A percentile compares a stretch with the other conserved stretches of the same genome.
Conservation (phyloP, 2,113 vertebrate species). For the Neolamprologus tretocephalus region DNA sequence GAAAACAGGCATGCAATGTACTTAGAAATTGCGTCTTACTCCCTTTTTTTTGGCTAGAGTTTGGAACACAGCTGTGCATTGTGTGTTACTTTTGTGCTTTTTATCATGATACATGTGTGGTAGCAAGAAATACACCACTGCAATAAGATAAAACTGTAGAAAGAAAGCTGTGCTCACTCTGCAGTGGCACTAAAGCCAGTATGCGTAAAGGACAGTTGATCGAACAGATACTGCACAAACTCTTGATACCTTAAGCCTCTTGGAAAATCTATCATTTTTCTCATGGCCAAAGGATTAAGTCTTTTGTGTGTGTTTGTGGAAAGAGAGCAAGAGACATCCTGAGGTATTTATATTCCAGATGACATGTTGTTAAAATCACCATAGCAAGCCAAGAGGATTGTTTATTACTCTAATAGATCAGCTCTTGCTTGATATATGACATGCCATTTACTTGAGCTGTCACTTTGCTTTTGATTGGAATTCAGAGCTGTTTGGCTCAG, state of each 20-base stretch:
- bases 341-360: not conserved
- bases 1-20: not conserved
- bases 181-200: not conserved
- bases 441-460: not conserved
- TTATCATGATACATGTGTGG: not conserved
- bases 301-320: not conserved
- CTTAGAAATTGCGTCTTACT: not conserved
- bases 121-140: not conserved
- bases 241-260: slow-evolving; percentile 3
- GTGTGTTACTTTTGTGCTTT: not conserved
- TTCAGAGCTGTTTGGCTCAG: not conserved
- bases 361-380: not conserved
- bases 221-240: not conserved
- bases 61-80: not conserved
- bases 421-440: not conserved
- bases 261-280: not conserved
- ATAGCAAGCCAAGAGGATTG: not conserved
- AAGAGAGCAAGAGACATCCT: not conserved
- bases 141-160: not conserved
- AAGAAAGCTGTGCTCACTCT: not conserved
- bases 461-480: not conserved
- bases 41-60: not conserved
- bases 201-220: not conserved
- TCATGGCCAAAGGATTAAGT: not conserved
- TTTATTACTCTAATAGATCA: not conserved